These are phyloP conservation scores for Macrosiphum euphorbiae DNA, from an alignment of 2,888 invertebrate species.

Conservation along the genomic window DNA sequence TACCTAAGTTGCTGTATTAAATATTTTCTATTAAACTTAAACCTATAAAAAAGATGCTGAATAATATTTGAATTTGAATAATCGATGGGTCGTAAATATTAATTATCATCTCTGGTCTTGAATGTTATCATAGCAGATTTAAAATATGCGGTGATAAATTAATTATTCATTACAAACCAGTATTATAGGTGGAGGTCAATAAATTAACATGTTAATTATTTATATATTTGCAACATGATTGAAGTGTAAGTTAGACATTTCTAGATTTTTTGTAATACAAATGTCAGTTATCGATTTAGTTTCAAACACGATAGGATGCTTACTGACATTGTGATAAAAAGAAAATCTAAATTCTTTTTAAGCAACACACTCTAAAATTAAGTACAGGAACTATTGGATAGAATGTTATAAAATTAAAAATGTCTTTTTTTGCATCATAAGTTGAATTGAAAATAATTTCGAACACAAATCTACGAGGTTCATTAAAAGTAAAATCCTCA, in stretches of 20 bases:
- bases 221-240: background rate
- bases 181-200: background rate
- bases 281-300: background rate
- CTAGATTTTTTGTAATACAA: background rate
- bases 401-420: background rate
- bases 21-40: background rate
- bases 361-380: background rate
- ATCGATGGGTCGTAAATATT: background rate
- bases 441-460: background rate
- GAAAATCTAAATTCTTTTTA: too few species aligned
- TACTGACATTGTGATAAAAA: too few species aligned
- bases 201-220: background rate
- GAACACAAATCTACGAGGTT: background rate
- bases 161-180: background rate
- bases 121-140: background rate
- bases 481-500: background rate
- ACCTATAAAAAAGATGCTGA: background rate
- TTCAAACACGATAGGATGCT: too few species aligned
- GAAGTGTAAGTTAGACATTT: background rate
- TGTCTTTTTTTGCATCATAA: background rate
- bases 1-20: background rate
- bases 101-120: background rate
- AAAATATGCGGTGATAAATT: background rate
- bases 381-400: background rate
- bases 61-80: background rate